Percentiles rank a stretch among this genome's conserved stretches.
Evolutionary conservation across 2,888 invertebrate genomes (phyloP).

Genomic region (Helicoverpa assulta): DNA sequence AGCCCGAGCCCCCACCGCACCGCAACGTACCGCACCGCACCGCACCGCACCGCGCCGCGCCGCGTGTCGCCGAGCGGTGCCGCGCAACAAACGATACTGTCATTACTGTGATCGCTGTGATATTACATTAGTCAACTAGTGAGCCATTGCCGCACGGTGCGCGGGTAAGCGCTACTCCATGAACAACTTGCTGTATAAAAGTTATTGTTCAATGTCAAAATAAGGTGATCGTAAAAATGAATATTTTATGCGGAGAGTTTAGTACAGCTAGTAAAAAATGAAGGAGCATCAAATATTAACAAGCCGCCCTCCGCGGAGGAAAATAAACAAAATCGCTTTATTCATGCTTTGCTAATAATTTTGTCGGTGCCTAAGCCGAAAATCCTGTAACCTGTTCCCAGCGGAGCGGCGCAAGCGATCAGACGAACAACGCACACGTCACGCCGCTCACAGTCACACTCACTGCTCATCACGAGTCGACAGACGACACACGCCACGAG

Average conservation of each 20-base stretch:
- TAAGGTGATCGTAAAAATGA: slow-evolving; percentile 40
- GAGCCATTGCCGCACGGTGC: background rate
- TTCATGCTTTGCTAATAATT: slow-evolving; percentile 55
- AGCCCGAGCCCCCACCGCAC: background rate
- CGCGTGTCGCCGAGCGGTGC: too few species aligned
- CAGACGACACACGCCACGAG: background rate
- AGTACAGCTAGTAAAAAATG: slow-evolving; percentile 47
- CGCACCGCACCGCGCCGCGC: too few species aligned
- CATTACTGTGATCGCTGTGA: background rate
- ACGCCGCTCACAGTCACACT: slow-evolving; percentile 9
- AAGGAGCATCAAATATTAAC: slow-evolving; percentile 48
- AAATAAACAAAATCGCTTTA: slow-evolving; percentile 56
- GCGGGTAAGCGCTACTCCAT: background rate
- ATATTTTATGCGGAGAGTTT: slow-evolving; percentile 46
- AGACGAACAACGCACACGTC: slow-evolving; percentile 30
- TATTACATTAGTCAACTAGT: background rate
- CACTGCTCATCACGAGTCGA: background rate
- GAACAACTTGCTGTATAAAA: slow-evolving; percentile 14
- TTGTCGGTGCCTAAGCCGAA: slow-evolving; percentile 50
- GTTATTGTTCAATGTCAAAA: slow-evolving; percentile 39
- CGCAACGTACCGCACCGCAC: too few species aligned
- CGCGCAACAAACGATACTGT: background rate
- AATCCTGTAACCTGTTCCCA: slow-evolving; percentile 38
- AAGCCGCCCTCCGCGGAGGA: slow-evolving; percentile 23
- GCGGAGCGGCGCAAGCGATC: slow-evolving; percentile 34